A percentile compares a stretch with the other conserved stretches of the same genome.
These are phyloP conservation scores for Todiramphus chloris DNA, from an alignment of 2,113 vertebrate species.

Conservation along the genomic window DNA sequence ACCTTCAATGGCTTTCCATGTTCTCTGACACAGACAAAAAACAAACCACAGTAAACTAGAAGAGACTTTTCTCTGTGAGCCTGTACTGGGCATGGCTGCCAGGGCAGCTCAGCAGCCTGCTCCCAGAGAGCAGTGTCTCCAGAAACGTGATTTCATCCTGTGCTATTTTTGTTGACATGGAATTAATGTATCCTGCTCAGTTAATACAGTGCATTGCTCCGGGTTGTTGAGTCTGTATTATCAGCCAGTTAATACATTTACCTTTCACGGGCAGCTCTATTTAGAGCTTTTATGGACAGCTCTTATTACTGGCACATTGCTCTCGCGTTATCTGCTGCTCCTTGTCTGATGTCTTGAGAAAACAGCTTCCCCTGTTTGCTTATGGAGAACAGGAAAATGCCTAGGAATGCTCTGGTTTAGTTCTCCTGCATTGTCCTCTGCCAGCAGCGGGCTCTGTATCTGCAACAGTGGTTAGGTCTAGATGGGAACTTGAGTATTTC, in stretches of 20 bases:
- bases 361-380: neutral
- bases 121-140: neutral
- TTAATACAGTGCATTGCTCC: neutral
- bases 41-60: neutral
- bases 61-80: neutral
- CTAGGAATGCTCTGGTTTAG: neutral
- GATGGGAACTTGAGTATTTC: neutral
- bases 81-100: neutral
- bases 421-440: neutral
- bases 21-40: neutral
- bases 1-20: neutral
- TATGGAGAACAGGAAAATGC: neutral
- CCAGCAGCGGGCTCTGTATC: neutral
- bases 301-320: neutral
- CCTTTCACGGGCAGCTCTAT: neutral
- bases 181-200: neutral
- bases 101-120: neutral
- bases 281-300: neutral
- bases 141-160: neutral
- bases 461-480: neutral
- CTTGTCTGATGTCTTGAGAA: neutral
- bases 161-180: neutral
- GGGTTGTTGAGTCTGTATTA: neutral
- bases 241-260: neutral
- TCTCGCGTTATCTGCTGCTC: accelerated